Conservation (phyloP, 1,140 invertebrate species). For the Drosophila carrolli region DNA sequence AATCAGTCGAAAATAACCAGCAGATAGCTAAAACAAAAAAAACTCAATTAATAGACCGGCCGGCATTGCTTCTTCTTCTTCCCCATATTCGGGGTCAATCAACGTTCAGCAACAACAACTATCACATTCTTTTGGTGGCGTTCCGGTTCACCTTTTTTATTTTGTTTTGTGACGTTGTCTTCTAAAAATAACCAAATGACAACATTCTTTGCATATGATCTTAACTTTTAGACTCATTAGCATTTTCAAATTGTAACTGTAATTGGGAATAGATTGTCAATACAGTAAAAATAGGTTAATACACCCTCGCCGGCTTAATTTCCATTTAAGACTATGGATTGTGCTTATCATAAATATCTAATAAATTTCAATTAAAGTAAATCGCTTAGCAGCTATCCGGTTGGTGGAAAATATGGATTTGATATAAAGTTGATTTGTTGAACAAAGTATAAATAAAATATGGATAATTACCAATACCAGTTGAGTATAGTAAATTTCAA, state of each 20-base stretch:
- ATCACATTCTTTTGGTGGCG: slow-evolving; percentile 19
- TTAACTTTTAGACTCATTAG: slow-evolving; percentile 8
- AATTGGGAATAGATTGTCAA: slow-evolving; percentile 19
- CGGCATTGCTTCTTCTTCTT: slow-evolving; percentile 42
- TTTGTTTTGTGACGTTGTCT: slow-evolving; percentile 27
- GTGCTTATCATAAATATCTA: slow-evolving; percentile 20
- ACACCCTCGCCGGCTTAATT: background rate
- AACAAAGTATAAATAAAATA: background rate
- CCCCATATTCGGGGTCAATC: slow-evolving; percentile 27
- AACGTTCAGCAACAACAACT: slow-evolving; percentile 27
- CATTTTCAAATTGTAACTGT: slow-evolving; percentile 33
- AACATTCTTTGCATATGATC: slow-evolving; percentile 38
- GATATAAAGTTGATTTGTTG: background rate
- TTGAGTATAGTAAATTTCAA: no score
- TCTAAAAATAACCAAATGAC: slow-evolving; percentile 45
- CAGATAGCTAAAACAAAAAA: slow-evolving; percentile 4
- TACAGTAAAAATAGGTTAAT: slow-evolving; percentile 15
- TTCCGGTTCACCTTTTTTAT: slow-evolving; percentile 43
- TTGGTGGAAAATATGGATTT: slow-evolving; percentile 4
- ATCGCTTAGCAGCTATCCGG: background rate
- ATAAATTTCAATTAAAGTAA: slow-evolving; percentile 38
- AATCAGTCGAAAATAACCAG: background rate
- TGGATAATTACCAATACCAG: background rate
- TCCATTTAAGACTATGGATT: background rate
- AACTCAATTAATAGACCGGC: slow-evolving; percentile 56